phyloP scores from a whole-genome alignment of 2,113 vertebrate species.

The Dasyornis broadbenti region DNA sequence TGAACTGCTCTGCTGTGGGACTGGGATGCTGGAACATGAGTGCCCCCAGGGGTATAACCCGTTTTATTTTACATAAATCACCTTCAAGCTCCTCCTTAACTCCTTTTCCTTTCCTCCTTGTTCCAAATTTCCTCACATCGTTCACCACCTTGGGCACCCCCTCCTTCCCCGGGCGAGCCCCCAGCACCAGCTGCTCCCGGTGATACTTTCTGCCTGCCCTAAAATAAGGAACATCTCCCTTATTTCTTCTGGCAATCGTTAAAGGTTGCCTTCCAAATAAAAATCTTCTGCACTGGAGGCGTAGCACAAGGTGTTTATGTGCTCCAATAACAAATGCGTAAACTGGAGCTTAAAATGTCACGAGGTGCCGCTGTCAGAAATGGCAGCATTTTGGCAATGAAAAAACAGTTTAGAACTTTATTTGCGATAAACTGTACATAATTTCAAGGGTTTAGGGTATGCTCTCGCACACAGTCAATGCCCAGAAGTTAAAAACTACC shows the following conservation, averaged over 20 bases:
- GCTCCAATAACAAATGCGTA: rapidly evolving
- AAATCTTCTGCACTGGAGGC: background rate
- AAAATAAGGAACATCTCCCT: background rate
- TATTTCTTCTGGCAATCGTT: background rate
- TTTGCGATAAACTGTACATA: rapidly evolving
- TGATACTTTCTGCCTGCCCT: background rate
- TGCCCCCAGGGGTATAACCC: rapidly evolving
- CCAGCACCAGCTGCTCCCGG: background rate
- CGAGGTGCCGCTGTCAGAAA: background rate
- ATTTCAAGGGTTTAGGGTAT: background rate
- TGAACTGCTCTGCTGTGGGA: background rate
- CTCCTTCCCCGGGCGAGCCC: background rate
- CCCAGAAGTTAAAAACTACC: background rate
- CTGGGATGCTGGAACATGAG: rapidly evolving
- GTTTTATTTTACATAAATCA: background rate
- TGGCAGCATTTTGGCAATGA: rapidly evolving
- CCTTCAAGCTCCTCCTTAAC: background rate
- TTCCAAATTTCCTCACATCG: background rate
- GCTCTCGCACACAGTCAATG: background rate
- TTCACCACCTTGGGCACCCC: rapidly evolving
- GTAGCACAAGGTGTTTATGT: background rate
- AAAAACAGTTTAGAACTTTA: background rate
- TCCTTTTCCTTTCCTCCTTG: background rate
- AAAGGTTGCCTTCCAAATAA: background rate
- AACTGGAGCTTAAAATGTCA: background rate